Conservation (phyloP, 2,888 invertebrate species). For the Acronicta psi region DNA sequence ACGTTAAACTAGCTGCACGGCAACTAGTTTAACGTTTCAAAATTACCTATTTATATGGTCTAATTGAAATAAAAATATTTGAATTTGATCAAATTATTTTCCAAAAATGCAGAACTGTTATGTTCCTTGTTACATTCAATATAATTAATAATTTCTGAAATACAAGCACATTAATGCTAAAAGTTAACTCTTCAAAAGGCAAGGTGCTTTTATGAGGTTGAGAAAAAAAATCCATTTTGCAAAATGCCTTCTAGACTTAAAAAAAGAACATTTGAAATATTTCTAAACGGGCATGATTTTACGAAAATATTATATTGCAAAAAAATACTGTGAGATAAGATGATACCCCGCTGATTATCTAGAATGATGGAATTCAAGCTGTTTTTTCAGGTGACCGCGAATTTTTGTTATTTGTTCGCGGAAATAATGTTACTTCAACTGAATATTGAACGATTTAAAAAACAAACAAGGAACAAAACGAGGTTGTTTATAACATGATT, state of each 20-base stretch:
- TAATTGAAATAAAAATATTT: too few species aligned
- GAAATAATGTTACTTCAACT: background rate
- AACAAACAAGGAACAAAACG: constrained; percentile 29
- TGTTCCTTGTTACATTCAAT: too few species aligned
- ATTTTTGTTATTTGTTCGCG: background rate
- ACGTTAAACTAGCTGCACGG: too few species aligned
- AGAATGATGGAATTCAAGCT: background rate
- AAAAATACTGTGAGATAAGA: background rate
- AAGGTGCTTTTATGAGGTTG: too few species aligned
- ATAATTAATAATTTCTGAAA: too few species aligned
- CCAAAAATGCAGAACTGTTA: too few species aligned
- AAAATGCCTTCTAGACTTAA: background rate
- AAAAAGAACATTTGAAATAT: background rate
- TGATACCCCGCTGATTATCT: background rate
- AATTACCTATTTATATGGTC: too few species aligned
- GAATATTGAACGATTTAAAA: constrained; percentile 6
- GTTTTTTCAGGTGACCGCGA: background rate
- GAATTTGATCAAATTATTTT: too few species aligned
- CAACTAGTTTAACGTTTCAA: too few species aligned
- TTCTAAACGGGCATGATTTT: constrained; percentile 6
- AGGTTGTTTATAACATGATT: constrained; percentile 22
- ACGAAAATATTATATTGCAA: constrained; percentile 12
- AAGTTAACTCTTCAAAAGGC: too few species aligned
- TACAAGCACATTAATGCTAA: too few species aligned
- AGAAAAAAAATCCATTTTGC: background rate